phyloP scores from a whole-genome alignment of 2,888 invertebrate genomes.

The Acanthopleura granulata region DNA sequence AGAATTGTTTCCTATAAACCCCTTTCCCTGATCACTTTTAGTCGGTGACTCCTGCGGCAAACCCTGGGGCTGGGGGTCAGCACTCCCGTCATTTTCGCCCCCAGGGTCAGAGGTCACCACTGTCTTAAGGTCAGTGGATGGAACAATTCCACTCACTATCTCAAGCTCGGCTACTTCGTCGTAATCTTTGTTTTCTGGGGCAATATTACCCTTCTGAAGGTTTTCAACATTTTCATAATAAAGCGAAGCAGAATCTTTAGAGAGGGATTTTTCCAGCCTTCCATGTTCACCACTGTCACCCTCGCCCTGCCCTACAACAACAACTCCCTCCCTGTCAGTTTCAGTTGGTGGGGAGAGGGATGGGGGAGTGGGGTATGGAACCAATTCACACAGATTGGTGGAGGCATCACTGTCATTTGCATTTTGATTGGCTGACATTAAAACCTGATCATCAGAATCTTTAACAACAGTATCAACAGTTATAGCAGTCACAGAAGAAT shows the following conservation, averaged over 20 bases:
- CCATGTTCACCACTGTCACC: neutral
- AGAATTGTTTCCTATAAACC: neutral
- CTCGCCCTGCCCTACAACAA: neutral
- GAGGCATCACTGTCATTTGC: constrained; percentile 63
- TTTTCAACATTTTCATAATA: constrained; percentile 14
- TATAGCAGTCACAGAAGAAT: neutral
- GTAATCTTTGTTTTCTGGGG: neutral
- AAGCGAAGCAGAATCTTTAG: constrained; percentile 11
- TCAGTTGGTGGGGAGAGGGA: neutral
- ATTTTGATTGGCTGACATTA: constrained; percentile 66
- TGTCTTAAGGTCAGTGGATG: neutral
- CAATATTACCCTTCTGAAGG: neutral
- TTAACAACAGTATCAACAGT: neutral
- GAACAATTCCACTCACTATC: neutral
- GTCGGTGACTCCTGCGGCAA: neutral
- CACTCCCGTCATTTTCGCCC: neutral
- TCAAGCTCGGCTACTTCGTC: neutral
- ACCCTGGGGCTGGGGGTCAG: neutral
- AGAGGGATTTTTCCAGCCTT: neutral
- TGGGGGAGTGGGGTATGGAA: neutral
- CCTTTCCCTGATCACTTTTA: neutral
- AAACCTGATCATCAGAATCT: constrained; percentile 3
- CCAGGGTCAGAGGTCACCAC: neutral
- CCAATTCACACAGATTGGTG: neutral
- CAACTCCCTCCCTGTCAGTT: neutral